These are phyloP conservation scores for Hypselothyrea guttata DNA, from an alignment of 2,888 invertebrate genomes.

Conservation along the genomic window DNA sequence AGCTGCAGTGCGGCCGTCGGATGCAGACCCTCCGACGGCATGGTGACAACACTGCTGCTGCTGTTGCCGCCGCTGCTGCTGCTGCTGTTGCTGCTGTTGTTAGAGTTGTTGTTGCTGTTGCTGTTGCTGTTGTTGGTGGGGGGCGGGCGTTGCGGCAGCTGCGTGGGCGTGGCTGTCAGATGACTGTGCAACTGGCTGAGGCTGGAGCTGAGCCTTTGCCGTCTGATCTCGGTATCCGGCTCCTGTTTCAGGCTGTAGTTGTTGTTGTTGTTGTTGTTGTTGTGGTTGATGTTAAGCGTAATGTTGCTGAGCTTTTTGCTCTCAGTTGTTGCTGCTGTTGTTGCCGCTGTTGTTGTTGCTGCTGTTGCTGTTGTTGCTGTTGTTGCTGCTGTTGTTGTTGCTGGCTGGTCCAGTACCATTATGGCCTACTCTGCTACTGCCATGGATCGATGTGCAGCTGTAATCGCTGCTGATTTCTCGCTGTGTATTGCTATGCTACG, in stretches of 20 bases:
- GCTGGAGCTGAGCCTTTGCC: slow-evolving; percentile 41
- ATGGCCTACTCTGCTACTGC: slow-evolving; percentile 51
- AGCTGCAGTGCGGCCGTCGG: slow-evolving; percentile 80
- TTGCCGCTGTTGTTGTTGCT: slow-evolving; percentile 17
- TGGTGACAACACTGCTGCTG: slow-evolving; percentile 34
- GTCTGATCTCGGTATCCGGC: slow-evolving; percentile 20
- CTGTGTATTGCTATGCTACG: background rate
- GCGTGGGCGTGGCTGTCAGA: slow-evolving; percentile 44
- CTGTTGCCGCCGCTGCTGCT: slow-evolving; percentile 23
- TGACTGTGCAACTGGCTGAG: slow-evolving; percentile 31
- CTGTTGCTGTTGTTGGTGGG: slow-evolving; percentile 22
- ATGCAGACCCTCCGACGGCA: slow-evolving; percentile 80
- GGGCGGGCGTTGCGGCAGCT: slow-evolving; percentile 40
- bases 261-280: slow-evolving; percentile 28
- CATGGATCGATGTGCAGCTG: slow-evolving; percentile 20
- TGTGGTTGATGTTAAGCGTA: slow-evolving; percentile 22
- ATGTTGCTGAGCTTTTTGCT: slow-evolving; percentile 25
- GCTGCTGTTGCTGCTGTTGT: slow-evolving; percentile 9
- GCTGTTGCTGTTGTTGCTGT: slow-evolving; percentile 37
- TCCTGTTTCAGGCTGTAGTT: slow-evolving; percentile 43
- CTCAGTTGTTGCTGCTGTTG: slow-evolving; percentile 17
- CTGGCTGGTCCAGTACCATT: slow-evolving; percentile 79
- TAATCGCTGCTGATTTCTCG: no score
- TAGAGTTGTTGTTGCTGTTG: slow-evolving; percentile 17
- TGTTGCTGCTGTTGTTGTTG: slow-evolving; percentile 64